These are phyloP conservation scores for Beris morrisii DNA, from an alignment of 2,888 invertebrate genomes.

Conservation along the genomic window DNA sequence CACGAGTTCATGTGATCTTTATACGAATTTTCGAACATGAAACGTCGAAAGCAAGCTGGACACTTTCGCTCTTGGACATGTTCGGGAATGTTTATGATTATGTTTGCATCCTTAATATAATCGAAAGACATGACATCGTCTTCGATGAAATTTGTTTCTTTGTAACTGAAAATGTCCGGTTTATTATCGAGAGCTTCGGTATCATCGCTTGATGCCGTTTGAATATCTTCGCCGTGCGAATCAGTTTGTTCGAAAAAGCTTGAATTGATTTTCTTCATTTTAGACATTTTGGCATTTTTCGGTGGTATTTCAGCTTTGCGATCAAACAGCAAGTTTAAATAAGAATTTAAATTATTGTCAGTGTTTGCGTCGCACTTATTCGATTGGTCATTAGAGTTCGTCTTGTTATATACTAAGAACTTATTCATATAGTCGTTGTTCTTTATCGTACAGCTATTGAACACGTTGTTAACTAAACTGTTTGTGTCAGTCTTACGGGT, in stretches of 20 bases:
- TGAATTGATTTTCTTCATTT: background rate
- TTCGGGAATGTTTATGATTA: slow-evolving; percentile 53
- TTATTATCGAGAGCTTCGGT: slow-evolving; percentile 44
- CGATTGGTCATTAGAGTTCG: background rate
- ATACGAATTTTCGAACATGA: slow-evolving; percentile 54
- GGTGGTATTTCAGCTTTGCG: slow-evolving; percentile 43
- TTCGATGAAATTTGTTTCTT: slow-evolving; percentile 53
- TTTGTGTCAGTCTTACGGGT: slow-evolving; percentile 49
- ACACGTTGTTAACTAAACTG: slow-evolving; percentile 41
- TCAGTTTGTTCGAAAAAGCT: background rate
- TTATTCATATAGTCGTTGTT: slow-evolving; percentile 43
- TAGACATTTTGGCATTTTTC: background rate
- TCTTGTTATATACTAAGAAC: slow-evolving; percentile 38
- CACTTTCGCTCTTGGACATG: slow-evolving; percentile 55
- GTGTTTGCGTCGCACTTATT: slow-evolving; percentile 35
- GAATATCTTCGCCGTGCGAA: slow-evolving; percentile 37
- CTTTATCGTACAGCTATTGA: slow-evolving; percentile 40
- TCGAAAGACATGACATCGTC: slow-evolving; percentile 54
- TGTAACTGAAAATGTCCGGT: slow-evolving; percentile 50
- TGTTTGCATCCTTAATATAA: slow-evolving; percentile 48
- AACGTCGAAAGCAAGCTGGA: slow-evolving; percentile 51
- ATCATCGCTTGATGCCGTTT: slow-evolving; percentile 50
- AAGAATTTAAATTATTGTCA: slow-evolving; percentile 38
- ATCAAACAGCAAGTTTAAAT: slow-evolving; percentile 48
- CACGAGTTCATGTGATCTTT: slow-evolving; percentile 51